These are phyloP conservation scores for Cantharis rustica DNA, from an alignment of 2,888 invertebrate genomes.

Conservation along the genomic window DNA sequence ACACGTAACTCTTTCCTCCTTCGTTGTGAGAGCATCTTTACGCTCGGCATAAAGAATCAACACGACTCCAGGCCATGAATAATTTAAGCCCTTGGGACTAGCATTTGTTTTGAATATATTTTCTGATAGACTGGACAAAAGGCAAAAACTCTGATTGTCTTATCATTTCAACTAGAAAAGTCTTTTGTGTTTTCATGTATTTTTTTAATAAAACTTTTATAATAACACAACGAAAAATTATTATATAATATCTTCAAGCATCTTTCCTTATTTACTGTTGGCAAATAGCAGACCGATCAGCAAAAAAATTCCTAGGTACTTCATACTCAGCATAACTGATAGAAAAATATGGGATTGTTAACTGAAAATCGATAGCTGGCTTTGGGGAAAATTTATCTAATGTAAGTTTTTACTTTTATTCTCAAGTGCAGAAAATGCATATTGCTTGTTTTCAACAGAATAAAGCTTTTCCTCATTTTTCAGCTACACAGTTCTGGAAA, in stretches of 20 bases:
- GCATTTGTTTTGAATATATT: constrained; percentile 27
- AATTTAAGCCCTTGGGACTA: constrained; percentile 24
- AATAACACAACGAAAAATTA: not conserved
- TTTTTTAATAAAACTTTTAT: not conserved
- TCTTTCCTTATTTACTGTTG: not conserved
- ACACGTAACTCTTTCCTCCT: not conserved
- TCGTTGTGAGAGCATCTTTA: constrained; percentile 12
- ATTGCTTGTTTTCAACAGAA: not conserved
- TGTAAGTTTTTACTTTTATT: not conserved
- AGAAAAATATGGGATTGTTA: not conserved
- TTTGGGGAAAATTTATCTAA: not conserved
- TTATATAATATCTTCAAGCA: not conserved
- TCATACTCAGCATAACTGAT: not conserved
- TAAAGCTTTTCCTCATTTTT: not conserved
- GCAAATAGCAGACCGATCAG: not conserved
- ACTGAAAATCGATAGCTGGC: not conserved
- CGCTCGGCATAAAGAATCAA: constrained; percentile 24
- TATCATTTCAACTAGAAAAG: constrained; percentile 1
- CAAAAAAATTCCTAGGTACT: not conserved
- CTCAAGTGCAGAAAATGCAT: not conserved
- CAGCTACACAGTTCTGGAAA: not conserved
- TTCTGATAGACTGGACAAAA: constrained; percentile 24
- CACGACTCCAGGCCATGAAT: constrained; percentile 23
- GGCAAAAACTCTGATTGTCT: constrained; percentile 11
- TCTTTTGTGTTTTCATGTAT: not conserved